Conservation (phyloP, 1,140 invertebrate genomes). For the Hycleus cichorii region DNA sequence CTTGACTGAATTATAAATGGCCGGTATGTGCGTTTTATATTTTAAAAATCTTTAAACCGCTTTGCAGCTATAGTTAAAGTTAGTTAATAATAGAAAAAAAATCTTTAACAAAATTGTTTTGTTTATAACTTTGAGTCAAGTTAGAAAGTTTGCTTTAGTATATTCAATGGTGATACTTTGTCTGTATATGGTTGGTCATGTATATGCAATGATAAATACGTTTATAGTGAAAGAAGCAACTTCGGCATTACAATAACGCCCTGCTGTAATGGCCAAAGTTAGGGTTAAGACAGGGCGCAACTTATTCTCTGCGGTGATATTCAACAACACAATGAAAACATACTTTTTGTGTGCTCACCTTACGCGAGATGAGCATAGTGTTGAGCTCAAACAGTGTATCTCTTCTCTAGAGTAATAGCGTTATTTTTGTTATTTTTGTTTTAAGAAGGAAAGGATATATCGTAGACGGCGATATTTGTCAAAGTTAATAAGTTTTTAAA, state of each 20-base stretch:
- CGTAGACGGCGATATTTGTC: too few species aligned
- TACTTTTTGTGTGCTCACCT: conserved; percentile 30
- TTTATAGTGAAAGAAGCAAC: conserved; percentile 30
- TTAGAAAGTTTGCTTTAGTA: not conserved
- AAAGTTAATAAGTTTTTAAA: too few species aligned
- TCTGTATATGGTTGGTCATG: conserved; percentile 15
- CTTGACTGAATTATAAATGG: conserved; percentile 8
- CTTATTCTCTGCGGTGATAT: conserved; percentile 33
- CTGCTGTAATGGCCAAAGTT: conserved; percentile 34
- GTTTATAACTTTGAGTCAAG: not conserved
- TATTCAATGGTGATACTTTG: not conserved
- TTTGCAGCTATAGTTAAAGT: too few species aligned
- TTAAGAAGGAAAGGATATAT: too few species aligned
- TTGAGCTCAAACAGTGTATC: conserved; percentile 27
- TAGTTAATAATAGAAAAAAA: not conserved
- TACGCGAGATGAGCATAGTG: conserved; percentile 18
- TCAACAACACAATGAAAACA: conserved; percentile 28
- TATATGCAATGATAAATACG: conserved; percentile 29
- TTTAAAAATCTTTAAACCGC: too few species aligned
- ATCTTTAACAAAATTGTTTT: not conserved
- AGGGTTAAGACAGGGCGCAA: conserved; percentile 29
- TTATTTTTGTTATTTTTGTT: too few species aligned
- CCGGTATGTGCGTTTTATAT: not conserved
- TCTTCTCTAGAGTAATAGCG: conserved; percentile 24
- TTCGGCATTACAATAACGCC: conserved; percentile 33